A percentile compares a stretch with the other conserved stretches of the same genome.
Evolutionary conservation across 2,113 vertebrate genomes (phyloP).

Genomic region (Cricetomys ansorgei): DNA sequence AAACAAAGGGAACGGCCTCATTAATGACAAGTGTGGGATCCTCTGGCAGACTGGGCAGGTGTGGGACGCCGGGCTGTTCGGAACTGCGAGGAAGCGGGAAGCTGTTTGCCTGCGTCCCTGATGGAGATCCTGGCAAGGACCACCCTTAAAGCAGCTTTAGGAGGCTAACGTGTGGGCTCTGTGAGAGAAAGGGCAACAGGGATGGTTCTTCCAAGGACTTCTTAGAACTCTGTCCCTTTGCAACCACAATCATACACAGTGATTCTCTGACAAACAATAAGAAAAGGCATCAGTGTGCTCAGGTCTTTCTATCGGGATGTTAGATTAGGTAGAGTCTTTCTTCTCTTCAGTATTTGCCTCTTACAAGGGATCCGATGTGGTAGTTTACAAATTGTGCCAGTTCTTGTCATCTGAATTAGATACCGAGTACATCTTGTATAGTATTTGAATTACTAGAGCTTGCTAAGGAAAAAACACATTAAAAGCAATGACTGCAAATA

Average conservation of each 20-base stretch:
- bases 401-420: constrained; percentile 33
- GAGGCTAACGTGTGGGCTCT: not conserved
- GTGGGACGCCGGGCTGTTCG: not conserved
- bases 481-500: constrained; percentile 39
- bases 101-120: not conserved
- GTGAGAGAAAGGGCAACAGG: no score
- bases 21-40: not conserved
- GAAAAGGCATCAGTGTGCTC: not conserved
- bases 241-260: not conserved
- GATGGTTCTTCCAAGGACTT: not conserved
- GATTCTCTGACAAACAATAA: not conserved
- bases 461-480: constrained; percentile 54
- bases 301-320: not conserved
- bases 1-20: not conserved
- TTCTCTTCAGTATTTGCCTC: not conserved
- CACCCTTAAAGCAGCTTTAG: not conserved
- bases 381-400: not conserved
- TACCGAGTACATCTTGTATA: not conserved
- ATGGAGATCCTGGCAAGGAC: not conserved
- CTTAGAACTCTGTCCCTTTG: not conserved
- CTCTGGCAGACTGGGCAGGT: not conserved
- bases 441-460: not conserved
- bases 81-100: not conserved
- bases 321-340: not conserved
- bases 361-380: constrained; percentile 10